Evolutionary conservation across 2,113 vertebrate genomes (phyloP), one percentile per base, ranked within the genome.

Genomic region (Rhipidura dahli): DNA sequence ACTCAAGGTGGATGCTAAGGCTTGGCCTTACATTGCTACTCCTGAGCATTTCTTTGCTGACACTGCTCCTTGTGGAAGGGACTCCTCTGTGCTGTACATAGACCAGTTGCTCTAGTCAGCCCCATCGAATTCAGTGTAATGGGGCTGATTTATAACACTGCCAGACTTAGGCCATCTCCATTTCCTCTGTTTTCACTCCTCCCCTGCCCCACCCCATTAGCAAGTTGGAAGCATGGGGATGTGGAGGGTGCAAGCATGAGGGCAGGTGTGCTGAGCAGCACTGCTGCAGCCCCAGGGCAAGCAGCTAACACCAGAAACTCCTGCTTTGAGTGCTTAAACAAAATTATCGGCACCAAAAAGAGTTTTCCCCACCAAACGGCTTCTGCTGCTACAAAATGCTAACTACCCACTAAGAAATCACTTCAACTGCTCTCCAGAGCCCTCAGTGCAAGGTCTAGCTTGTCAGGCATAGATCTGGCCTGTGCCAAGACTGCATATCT

Each of bases 191-290:
- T 44, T 82, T 87, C 14, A 21, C 13, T 45, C 15, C 3, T 76
- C 30, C 18, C 11, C n/a, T 71, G 26, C 7, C 8, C 24, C 4
- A 4, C 49, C 8, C 24, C 0, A 0, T 15, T 22, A 50, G 13
- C 33, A 72, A 47, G 8, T 51, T 51, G 0, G 1, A 64, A 61
- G 31, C 2, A 1, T 3, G 14, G 9, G 26, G 13, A 60, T 50
- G 35, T 6, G 7, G 22, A 63, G 7, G 28, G 14, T 61, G 31
- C 51, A 75, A 70, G 28, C 2, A 0, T 9, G 23, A 66, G 17
- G 19, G n/a, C 2, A 4, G 13, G 9, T 28, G 8, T 82, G 18
- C 24, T 59, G 31, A 57, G 71, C 26, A 84, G 39, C 15, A 8
- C 37, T 26, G 6, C 28, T 35, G 10, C 28, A 53, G 39, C 17